Conservation (phyloP, 2,113 vertebrate species). For the Odocoileus hemionus region DNA sequence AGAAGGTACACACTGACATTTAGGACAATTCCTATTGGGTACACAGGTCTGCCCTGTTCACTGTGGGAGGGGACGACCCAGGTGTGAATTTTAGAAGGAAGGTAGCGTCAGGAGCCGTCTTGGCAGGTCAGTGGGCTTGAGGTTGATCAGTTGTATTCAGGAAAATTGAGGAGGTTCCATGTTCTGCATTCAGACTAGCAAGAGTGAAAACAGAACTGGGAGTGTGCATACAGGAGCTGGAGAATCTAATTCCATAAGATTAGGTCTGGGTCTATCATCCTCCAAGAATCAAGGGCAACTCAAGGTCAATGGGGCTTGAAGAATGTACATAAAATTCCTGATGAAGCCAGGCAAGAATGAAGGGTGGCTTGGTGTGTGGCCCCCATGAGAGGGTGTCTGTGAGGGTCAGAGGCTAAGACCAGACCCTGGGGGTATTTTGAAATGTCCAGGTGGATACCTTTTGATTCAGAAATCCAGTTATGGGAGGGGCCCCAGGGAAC, state of each 20-base stretch:
- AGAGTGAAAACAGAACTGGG: not conserved
- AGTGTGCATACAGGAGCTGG: not conserved
- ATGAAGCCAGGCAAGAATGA: not conserved
- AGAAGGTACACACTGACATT: not conserved
- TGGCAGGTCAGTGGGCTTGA: not conserved
- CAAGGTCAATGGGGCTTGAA: not conserved
- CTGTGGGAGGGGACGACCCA: not conserved
- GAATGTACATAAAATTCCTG: fast-evolving
- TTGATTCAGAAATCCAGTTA: not conserved
- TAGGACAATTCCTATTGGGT: not conserved
- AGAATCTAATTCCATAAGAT: no score
- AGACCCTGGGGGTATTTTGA: not conserved
- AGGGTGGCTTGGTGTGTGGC: no score
- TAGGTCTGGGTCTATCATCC: not conserved
- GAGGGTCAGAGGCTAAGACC: not conserved
- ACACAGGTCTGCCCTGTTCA: not conserved
- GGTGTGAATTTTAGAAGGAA: not conserved
- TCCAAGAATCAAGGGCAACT: not conserved
- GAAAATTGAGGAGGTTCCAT: not conserved
- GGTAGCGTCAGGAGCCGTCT: fast-evolving
- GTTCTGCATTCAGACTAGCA: not conserved
- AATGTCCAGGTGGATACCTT: not conserved
- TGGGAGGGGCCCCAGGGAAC: not conserved
- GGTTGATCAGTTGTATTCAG: not conserved
- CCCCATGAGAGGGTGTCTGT: not conserved